Evolutionary conservation across 2,888 invertebrate genomes (phyloP).

Genomic region (Drosophila atripex): DNA sequence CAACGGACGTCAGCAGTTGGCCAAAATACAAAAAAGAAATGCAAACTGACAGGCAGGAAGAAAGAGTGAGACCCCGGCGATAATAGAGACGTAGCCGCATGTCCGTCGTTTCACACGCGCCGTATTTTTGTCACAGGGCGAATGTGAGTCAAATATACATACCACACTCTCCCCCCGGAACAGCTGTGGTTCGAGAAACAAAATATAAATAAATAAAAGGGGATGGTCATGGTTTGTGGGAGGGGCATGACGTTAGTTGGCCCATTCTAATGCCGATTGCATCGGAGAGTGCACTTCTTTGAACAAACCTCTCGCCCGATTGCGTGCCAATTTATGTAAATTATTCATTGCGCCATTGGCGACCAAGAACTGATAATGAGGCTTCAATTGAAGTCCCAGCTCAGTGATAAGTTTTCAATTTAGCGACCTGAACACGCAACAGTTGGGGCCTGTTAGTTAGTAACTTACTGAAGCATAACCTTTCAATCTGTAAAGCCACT

Average conservation of each 20-base stretch:
- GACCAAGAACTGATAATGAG: slow-evolving; percentile 36
- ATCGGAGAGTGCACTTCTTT: slow-evolving; percentile 6
- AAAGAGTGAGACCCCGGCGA: slow-evolving; percentile 38
- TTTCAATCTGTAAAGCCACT: not conserved
- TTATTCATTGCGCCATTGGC: slow-evolving; percentile 46
- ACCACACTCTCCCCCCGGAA: slow-evolving; percentile 9
- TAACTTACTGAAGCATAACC: not conserved
- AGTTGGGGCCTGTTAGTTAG: not conserved
- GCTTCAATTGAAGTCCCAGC: slow-evolving; percentile 35
- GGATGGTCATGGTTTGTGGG: slow-evolving; percentile 18
- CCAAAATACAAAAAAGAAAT: slow-evolving; percentile 42
- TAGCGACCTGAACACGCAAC: slow-evolving; percentile 16
- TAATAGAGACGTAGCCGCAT: slow-evolving; percentile 51
- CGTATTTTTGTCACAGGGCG: slow-evolving; percentile 48
- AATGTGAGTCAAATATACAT: slow-evolving; percentile 69
- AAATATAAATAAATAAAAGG: not conserved
- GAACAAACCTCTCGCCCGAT: slow-evolving; percentile 10
- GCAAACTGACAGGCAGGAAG: not conserved
- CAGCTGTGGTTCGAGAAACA: slow-evolving; percentile 14
- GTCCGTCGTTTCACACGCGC: slow-evolving; percentile 54
- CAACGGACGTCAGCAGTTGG: slow-evolving; percentile 59
- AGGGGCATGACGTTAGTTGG: slow-evolving; percentile 18
- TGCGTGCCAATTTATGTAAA: slow-evolving; percentile 37
- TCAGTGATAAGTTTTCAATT: slow-evolving; percentile 40
- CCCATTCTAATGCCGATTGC: slow-evolving; percentile 35